Percentiles rank a stretch among this genome's conserved stretches.
These are phyloP conservation scores for Momotus momota DNA, from an alignment of 2,797 vertebrate genomes.

Conservation along the genomic window DNA sequence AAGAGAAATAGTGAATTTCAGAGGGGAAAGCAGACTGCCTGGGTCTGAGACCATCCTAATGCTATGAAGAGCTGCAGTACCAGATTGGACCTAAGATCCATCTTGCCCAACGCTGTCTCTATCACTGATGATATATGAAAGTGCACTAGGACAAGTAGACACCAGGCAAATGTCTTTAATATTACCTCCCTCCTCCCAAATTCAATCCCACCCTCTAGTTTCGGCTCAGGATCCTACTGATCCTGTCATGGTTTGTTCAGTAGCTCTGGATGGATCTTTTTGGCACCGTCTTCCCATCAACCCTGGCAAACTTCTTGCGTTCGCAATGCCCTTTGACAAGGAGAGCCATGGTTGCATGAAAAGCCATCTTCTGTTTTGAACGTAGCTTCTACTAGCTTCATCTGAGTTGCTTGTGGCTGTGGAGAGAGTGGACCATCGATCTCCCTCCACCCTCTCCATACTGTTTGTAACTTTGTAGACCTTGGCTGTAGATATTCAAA, in stretches of 20 bases:
- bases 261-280: neutral
- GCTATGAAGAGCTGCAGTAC: accelerated
- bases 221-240: neutral
- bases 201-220: neutral
- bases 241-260: neutral
- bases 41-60: accelerated
- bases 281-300: neutral
- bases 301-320: neutral
- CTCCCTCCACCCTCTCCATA: neutral
- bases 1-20: neutral
- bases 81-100: neutral
- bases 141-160: neutral
- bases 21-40: neutral
- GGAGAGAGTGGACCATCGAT: neutral
- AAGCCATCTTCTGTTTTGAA: neutral
- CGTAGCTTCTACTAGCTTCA: neutral
- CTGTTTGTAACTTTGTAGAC: neutral
- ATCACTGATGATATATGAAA: no score
- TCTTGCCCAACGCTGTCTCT: accelerated
- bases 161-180: neutral
- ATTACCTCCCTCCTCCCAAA: accelerated
- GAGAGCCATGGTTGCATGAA: neutral
- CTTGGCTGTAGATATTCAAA: neutral
- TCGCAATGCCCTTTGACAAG: accelerated
- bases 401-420: neutral